Conservation (phyloP, 2,888 invertebrate genomes). For the Matsumyia berberina region DNA sequence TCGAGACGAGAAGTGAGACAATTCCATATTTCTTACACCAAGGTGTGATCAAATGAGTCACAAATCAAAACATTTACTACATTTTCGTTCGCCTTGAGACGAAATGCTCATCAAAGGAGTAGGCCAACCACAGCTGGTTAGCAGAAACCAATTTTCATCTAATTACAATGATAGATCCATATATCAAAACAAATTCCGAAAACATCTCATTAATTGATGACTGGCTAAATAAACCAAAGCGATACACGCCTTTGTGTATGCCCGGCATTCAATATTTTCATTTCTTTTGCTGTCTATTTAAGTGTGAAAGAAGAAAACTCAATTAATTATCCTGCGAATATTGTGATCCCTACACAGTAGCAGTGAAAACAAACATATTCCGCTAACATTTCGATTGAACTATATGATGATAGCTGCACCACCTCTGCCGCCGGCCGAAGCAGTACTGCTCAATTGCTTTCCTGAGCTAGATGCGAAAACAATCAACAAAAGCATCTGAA, state of each 20-base stretch:
- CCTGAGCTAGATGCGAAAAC: constrained; percentile 10
- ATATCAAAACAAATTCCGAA: constrained; percentile 40
- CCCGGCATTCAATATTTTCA: constrained; percentile 38
- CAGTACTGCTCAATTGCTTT: not conserved
- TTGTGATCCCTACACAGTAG: constrained; percentile 43
- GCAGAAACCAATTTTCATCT: too few species aligned
- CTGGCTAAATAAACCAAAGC: constrained; percentile 50
- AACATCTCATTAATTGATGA: constrained; percentile 57
- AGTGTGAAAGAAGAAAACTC: constrained; percentile 24
- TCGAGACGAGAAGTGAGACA: too few species aligned
- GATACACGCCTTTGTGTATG: constrained; percentile 4
- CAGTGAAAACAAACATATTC: constrained; percentile 44
- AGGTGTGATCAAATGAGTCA: too few species aligned
- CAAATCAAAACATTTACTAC: too few species aligned
- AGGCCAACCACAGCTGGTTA: too few species aligned
- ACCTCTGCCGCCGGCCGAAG: constrained; percentile 1
- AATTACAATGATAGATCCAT: constrained; percentile 2
- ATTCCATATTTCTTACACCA: too few species aligned
- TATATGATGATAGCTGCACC: constrained; percentile 38
- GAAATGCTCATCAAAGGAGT: too few species aligned
- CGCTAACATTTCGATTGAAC: constrained; percentile 40
- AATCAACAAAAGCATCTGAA: constrained; percentile 12
- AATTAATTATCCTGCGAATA: constrained; percentile 40
- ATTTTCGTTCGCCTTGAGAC: too few species aligned
- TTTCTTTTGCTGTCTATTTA: constrained; percentile 28